Evolutionary conservation across 2,113 vertebrate genomes (phyloP), one percentile per base, ranked within the genome.

Genomic region (Elephantulus edwardii): DNA sequence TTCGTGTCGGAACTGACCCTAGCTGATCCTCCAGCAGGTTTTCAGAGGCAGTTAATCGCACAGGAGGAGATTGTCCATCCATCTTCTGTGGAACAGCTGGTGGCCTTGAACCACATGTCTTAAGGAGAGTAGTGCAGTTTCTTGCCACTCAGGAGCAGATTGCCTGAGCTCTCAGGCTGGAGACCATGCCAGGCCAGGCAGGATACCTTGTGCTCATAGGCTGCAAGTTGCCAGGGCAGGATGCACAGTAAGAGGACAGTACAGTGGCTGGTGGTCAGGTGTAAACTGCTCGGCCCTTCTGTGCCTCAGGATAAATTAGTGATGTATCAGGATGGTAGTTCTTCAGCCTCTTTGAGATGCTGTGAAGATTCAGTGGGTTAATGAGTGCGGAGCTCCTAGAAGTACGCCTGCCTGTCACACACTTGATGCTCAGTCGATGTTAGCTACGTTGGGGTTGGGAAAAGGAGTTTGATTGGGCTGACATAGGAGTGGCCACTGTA

Each of bases 341-440:
- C 33, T 5, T 1, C 24, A 9, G 17, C 28, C 2, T 33, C 1
- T 71, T 68, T 30, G 64, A 7, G 28, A 3, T 54, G 12, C 19
- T 14, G 9, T 40, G 38, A 52, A 40, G 60, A 2, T 66, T 54
- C 12, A 38, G 54, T 24, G 60, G 28, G 30, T 40, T 33, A 12
- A 28, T 40, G 6, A 20, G 26, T 0, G 3, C 6, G 14, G 28
- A 48, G 66, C 24, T 6, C 33, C 40, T 7, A 40, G n/a, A n/a
- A n/a, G n/a, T n/a, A n/a, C 50, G 42, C 50, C 42, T 13, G 19
- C 54, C 17, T 46, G 50, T 58, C 22, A 1, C 7, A 5, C 24
- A 1, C 54, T 54, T 44, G 6, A 30, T 0, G 1, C 70, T 71
- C 7, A 2, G 0, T 7, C 50, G 82, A 4, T 24, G 44, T 30